Percentiles rank a stretch among this genome's conserved stretches.
These are phyloP conservation scores for Spodoptera litura DNA, from an alignment of 1,140 invertebrate species.

Conservation along the genomic window DNA sequence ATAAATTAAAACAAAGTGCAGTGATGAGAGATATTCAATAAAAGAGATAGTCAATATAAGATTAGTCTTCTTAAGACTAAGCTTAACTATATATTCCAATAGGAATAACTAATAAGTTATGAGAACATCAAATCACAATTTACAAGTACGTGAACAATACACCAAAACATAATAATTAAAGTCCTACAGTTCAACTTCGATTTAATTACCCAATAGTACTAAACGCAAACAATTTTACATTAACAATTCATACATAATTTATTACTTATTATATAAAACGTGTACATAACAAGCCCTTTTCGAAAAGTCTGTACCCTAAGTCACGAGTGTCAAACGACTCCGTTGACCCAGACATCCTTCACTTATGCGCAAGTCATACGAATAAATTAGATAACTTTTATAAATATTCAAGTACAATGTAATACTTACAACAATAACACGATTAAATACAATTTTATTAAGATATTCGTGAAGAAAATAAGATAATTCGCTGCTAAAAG, in stretches of 20 bases:
- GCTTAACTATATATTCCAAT: no score
- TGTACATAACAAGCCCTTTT: not conserved
- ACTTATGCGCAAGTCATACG: constrained; percentile 25
- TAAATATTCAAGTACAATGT: not conserved
- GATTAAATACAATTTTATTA: not conserved
- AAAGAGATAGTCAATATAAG: no score
- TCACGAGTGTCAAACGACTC: not conserved
- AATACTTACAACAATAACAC: not conserved
- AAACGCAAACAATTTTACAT: no score
- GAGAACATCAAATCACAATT: no score
- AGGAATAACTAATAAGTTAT: no score
- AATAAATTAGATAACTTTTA: constrained; percentile 12
- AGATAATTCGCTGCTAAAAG: not conserved
- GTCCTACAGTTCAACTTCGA: no score
- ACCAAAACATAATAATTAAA: no score
- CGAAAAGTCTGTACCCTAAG: not conserved
- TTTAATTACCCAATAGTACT: no score
- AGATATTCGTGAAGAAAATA: not conserved
- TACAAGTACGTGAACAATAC: no score
- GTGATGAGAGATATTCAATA: no score
- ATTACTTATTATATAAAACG: not conserved
- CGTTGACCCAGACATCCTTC: constrained; percentile 23
- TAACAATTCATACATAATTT: not conserved
- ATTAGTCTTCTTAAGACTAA: no score
- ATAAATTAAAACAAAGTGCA: no score